Evolutionary conservation across 2,888 invertebrate genomes (phyloP).

Genomic region (Ormyrus nitidulus): DNA sequence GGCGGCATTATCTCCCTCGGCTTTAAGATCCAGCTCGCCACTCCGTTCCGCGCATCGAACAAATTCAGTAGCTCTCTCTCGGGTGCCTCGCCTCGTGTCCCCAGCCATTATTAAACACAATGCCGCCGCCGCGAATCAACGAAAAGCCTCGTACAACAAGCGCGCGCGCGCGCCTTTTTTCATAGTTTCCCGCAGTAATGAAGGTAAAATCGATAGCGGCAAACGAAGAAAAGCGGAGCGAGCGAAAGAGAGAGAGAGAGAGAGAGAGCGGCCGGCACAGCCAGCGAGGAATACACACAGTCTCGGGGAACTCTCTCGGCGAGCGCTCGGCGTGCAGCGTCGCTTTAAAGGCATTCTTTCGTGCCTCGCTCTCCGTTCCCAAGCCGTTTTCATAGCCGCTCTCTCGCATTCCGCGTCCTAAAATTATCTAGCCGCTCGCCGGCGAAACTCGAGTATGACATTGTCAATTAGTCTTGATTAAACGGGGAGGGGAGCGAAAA

Average conservation of each 20-base stretch:
- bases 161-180: slow-evolving; percentile 12
- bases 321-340: slow-evolving; percentile 2
- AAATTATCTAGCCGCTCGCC: background rate
- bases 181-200: slow-evolving; percentile 26
- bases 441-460: no score
- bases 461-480: no score
- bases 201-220: slow-evolving; percentile 42
- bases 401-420: background rate
- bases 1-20: no score
- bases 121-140: no score
- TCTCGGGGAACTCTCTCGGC: background rate
- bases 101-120: no score
- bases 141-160: no score
- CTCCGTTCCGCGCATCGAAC: no score
- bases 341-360: slow-evolving; percentile 53
- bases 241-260: background rate
- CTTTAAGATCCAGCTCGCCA: no score
- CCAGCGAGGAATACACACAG: background rate
- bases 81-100: no score
- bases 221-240: slow-evolving; percentile 18
- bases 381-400: slow-evolving; percentile 45
- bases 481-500: no score
- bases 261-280: slow-evolving; percentile 9
- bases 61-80: no score
- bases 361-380: slow-evolving; percentile 43